These are phyloP conservation scores for Entomobrya multifasciata DNA, from an alignment of 2,888 invertebrate species.

Conservation along the genomic window DNA sequence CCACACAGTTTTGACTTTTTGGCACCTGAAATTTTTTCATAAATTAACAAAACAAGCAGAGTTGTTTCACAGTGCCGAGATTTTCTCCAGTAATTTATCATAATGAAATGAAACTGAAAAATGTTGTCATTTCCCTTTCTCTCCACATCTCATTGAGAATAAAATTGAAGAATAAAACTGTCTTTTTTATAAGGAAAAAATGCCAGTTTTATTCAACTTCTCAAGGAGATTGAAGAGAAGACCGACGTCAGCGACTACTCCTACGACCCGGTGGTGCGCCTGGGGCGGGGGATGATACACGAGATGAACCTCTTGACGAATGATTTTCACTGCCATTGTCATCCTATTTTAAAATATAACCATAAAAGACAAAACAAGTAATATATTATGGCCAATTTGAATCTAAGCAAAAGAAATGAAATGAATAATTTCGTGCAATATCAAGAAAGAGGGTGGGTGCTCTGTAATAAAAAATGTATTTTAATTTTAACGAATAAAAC, in stretches of 20 bases:
- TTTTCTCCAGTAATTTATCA: background rate
- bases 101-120: background rate
- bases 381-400: too few relatives aligned
- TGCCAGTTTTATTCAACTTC: background rate
- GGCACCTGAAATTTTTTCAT: slow-evolving; percentile 48
- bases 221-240: slow-evolving; percentile 58
- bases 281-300: slow-evolving; percentile 78
- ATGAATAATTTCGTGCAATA: too few relatives aligned
- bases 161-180: too few relatives aligned
- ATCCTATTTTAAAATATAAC: slow-evolving; percentile 57
- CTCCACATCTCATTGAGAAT: slow-evolving; percentile 15
- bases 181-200: too few relatives aligned
- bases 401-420: too few relatives aligned
- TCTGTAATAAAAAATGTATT: too few relatives aligned
- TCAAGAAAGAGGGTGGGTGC: too few relatives aligned
- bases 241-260: slow-evolving; percentile 69
- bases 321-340: slow-evolving; percentile 77
- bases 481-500: too few relatives aligned
- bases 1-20: slow-evolving; percentile 27
- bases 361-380: slow-evolving; percentile 1
- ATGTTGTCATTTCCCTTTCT: background rate
- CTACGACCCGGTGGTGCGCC: slow-evolving; percentile 76
- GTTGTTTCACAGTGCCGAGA: background rate
- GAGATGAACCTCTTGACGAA: slow-evolving; percentile 77
- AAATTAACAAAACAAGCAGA: too few relatives aligned